These are phyloP conservation scores for Zaprionus kolodkinae DNA, from an alignment of 1,140 invertebrate species.

Conservation along the genomic window DNA sequence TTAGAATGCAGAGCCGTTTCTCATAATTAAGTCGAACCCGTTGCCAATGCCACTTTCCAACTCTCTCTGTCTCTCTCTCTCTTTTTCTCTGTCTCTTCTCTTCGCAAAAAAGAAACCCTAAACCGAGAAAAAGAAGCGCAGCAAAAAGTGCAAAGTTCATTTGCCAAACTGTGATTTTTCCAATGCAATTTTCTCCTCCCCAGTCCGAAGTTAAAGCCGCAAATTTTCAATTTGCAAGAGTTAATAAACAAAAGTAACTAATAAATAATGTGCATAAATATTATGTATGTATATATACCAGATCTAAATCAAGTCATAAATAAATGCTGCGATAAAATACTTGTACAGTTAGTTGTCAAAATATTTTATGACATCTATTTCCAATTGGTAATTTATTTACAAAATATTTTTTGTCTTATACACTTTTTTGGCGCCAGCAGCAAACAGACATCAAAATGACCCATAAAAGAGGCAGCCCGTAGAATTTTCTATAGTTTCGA, in stretches of 20 bases:
- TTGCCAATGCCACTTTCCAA: neutral
- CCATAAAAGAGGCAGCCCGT: conserved; percentile 44
- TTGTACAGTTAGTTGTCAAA: conserved; percentile 14
- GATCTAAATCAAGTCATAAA: conserved; percentile 8
- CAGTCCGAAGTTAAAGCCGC: conserved; percentile 30
- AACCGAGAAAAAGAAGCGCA: conserved; percentile 29
- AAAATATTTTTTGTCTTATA: neutral
- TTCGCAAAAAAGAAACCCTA: conserved; percentile 28
- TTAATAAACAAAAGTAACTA: conserved; percentile 1
- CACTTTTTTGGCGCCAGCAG: conserved; percentile 36
- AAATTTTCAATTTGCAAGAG: conserved; percentile 49
- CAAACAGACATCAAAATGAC: conserved; percentile 13
- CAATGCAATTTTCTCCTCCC: conserved; percentile 45
- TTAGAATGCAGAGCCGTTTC: conserved; percentile 51
- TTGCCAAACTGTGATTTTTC: conserved; percentile 58
- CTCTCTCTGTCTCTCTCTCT: neutral
- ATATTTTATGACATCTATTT: conserved; percentile 27
- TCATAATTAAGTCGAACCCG: conserved; percentile 59
- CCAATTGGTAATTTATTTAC: conserved; percentile 17
- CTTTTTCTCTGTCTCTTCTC: neutral
- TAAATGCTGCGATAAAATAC: conserved; percentile 4
- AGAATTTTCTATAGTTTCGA: conserved; percentile 29
- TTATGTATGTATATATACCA: neutral
- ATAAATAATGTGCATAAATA: conserved; percentile 14
- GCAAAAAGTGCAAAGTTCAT: conserved; percentile 47